Conservation (phyloP, 1,140 invertebrate species). For the Ericerus pela region DNA sequence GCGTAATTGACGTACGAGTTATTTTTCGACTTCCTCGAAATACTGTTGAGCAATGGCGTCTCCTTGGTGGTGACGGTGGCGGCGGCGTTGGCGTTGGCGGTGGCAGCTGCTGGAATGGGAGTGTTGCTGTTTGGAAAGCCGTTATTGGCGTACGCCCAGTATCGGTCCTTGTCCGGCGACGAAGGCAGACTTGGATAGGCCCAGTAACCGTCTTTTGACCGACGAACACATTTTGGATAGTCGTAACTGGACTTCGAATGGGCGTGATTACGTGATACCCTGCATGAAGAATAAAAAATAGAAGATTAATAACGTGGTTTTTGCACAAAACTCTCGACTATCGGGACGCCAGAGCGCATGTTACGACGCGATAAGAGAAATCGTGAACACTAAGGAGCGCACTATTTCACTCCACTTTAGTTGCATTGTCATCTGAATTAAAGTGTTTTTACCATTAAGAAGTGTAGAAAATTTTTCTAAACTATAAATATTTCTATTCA, state of each 20-base stretch:
- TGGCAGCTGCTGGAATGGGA: constrained; percentile 3
- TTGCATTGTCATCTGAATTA: no score
- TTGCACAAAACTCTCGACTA: not conserved
- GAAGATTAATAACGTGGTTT: not conserved
- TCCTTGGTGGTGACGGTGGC: constrained; percentile 23
- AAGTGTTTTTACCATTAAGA: no score
- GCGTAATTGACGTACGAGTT: constrained; percentile 7
- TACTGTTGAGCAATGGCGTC: constrained; percentile 2
- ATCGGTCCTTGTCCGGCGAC: constrained; percentile 25
- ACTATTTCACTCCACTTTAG: no score
- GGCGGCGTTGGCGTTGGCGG: no score
- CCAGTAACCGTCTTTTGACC: not conserved
- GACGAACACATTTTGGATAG: not conserved
- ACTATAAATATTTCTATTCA: no score
- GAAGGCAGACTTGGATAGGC: constrained; percentile 28
- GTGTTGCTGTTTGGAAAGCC: not conserved
- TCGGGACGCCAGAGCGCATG: not conserved
- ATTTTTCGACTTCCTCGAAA: not conserved
- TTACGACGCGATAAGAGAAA: not conserved
- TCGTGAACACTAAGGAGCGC: not conserved
- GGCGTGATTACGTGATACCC: not conserved
- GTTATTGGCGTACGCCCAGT: constrained; percentile 2
- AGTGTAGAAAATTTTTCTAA: no score
- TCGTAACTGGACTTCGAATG: not conserved
- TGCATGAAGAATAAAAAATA: not conserved